Evolutionary conservation across 2,888 invertebrate species (phyloP).

Genomic region (Leptopilina myrica): DNA sequence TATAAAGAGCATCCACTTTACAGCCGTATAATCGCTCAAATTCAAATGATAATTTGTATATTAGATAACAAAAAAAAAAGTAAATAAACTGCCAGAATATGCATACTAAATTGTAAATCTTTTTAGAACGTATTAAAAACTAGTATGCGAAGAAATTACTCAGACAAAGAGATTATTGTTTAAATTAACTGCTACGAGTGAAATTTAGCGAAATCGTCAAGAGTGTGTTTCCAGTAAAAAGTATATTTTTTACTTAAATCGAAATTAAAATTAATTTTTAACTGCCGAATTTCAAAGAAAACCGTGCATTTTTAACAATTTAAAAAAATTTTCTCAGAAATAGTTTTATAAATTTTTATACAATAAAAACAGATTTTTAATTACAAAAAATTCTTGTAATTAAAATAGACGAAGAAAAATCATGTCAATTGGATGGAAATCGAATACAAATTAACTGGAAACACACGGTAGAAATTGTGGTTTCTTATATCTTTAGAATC

Average conservation of each 20-base stretch:
- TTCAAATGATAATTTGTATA: constrained; percentile 61
- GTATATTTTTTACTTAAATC: background rate
- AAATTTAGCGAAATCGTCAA: background rate
- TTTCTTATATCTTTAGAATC: background rate
- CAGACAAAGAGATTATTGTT: background rate
- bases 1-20: constrained; percentile 60
- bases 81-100: constrained; percentile 41
- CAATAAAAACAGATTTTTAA: background rate
- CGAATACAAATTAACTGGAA: background rate
- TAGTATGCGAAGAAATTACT: constrained; percentile 1
- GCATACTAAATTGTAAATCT: constrained; percentile 17
- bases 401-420: background rate
- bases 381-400: background rate
- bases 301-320: background rate
- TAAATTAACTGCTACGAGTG: background rate
- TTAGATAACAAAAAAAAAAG: constrained; percentile 49
- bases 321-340: too few species aligned
- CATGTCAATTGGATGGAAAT: background rate
- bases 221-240: background rate
- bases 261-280: background rate
- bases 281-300: background rate
- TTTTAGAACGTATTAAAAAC: constrained; percentile 1
- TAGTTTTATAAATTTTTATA: too few species aligned
- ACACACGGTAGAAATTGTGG: constrained; percentile 5
- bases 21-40: constrained; percentile 69